phyloP scores from a whole-genome alignment of 2,113 vertebrate genomes.

The Podarcis muralis region DNA sequence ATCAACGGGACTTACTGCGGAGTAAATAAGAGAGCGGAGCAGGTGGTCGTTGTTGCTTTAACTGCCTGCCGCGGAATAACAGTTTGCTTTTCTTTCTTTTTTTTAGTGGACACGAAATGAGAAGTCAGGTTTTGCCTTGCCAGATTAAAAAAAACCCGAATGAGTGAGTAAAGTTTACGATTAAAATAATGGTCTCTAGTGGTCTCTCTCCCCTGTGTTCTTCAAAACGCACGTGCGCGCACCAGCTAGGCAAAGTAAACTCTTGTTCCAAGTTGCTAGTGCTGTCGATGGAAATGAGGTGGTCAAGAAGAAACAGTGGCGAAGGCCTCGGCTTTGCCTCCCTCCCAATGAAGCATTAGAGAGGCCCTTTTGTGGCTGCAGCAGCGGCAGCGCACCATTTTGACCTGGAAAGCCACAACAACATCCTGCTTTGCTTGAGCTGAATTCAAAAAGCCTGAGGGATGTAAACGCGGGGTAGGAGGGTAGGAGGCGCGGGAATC shows the following conservation, averaged over 20 bases:
- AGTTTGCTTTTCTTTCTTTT: too few relatives aligned
- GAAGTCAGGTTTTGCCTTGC: slow-evolving; percentile 42
- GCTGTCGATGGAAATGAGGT: slow-evolving; percentile 36
- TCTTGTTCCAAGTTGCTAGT: slow-evolving; percentile 24
- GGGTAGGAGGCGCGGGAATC: slow-evolving; percentile 20
- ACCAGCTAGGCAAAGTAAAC: not conserved
- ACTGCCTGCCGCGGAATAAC: not conserved
- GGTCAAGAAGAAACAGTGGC: not conserved
- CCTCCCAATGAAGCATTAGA: not conserved
- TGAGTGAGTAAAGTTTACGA: slow-evolving; percentile 16
- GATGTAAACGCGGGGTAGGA: not conserved
- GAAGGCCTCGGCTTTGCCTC: not conserved
- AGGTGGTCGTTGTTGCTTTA: too few relatives aligned
- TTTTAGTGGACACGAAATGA: not conserved
- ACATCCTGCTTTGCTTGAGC: not conserved
- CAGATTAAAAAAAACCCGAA: slow-evolving; percentile 20
- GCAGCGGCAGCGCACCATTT: not conserved
- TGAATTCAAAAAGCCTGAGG: slow-evolving; percentile 14
- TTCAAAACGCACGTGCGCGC: not conserved
- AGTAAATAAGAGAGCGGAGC: not conserved
- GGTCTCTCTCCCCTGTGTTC: too few relatives aligned
- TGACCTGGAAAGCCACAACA: slow-evolving; percentile 36
- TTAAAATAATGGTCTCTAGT: slow-evolving; percentile 9
- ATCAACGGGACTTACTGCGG: not conserved
- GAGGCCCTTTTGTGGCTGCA: not conserved